phyloP scores from a whole-genome alignment of 2,888 invertebrate genomes.

The Smittia aterrima region DNA sequence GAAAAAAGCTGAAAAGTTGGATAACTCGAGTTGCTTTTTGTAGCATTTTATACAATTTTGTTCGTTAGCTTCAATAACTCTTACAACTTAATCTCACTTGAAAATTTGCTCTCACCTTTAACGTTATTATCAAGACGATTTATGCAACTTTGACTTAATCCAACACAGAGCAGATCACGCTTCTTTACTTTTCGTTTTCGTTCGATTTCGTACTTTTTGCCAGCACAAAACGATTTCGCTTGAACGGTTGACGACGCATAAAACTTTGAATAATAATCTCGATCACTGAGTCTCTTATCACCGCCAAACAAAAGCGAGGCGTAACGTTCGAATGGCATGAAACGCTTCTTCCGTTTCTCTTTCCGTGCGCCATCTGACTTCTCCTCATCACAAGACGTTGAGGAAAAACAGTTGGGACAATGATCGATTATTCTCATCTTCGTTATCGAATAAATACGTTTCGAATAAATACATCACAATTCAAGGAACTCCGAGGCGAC shows the following conservation, averaged over 20 bases:
- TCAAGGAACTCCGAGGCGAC: not conserved
- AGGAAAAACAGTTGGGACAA: slow-evolving; percentile 45
- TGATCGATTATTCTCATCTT: slow-evolving; percentile 44
- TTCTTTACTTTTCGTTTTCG: slow-evolving; percentile 45
- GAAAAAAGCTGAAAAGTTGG: not conserved
- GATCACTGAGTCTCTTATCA: not conserved
- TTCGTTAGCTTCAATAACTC: no score
- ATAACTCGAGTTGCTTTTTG: no score
- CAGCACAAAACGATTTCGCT: slow-evolving; percentile 11
- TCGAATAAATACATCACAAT: not conserved
- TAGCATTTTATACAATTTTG: no score
- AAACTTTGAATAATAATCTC: slow-evolving; percentile 35
- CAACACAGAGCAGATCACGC: slow-evolving; percentile 43
- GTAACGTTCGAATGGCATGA: not conserved
- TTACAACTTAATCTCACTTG: not conserved
- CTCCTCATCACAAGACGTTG: slow-evolving; percentile 42
- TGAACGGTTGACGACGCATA: slow-evolving; percentile 20
- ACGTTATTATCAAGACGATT: slow-evolving; percentile 25
- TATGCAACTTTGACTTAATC: slow-evolving; percentile 2
- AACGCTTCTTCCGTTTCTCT: not conserved
- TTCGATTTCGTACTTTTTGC: slow-evolving; percentile 44
- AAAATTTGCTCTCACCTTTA: slow-evolving; percentile 41
- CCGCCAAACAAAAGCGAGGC: not conserved
- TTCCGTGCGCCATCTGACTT: not conserved
- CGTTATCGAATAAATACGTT: slow-evolving; percentile 20